These are phyloP conservation scores for Sinocyclocheilus maitianheensis DNA, from an alignment of 2,113 vertebrate genomes.

Conservation along the genomic window DNA sequence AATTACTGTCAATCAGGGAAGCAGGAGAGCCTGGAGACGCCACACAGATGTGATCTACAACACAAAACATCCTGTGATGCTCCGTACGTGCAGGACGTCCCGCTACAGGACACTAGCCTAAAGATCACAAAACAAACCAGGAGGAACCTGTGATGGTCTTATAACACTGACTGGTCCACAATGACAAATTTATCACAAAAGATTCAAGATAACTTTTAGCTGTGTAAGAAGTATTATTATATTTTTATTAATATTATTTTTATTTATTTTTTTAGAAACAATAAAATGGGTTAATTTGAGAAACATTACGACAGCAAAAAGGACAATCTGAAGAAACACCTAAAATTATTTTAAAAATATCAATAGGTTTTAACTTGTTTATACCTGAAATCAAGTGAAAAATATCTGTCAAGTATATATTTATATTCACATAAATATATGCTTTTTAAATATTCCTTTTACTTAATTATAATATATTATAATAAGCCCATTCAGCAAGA, in stretches of 20 bases:
- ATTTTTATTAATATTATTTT: neutral
- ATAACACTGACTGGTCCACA: too few species aligned
- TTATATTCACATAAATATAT: neutral
- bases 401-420: neutral
- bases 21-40: conserved; percentile 1
- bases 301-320: too few species aligned
- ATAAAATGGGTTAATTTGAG: too few species aligned
- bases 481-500: neutral
- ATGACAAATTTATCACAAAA: too few species aligned
- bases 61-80: too few species aligned
- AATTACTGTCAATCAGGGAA: conserved; percentile 70
- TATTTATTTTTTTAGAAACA: too few species aligned
- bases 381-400: neutral
- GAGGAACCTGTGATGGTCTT: too few species aligned
- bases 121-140: neutral
- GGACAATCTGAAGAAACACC: too few species aligned
- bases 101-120: neutral
- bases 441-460: neutral
- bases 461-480: neutral
- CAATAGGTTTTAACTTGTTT: too few species aligned
- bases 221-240: neutral
- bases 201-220: neutral
- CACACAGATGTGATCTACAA: conserved; percentile 43
- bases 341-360: too few species aligned
- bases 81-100: neutral